A percentile compares a stretch with the other conserved stretches of the same genome.
Evolutionary conservation across 2,888 invertebrate genomes (phyloP).

Genomic region (Stramonita haemastoma): DNA sequence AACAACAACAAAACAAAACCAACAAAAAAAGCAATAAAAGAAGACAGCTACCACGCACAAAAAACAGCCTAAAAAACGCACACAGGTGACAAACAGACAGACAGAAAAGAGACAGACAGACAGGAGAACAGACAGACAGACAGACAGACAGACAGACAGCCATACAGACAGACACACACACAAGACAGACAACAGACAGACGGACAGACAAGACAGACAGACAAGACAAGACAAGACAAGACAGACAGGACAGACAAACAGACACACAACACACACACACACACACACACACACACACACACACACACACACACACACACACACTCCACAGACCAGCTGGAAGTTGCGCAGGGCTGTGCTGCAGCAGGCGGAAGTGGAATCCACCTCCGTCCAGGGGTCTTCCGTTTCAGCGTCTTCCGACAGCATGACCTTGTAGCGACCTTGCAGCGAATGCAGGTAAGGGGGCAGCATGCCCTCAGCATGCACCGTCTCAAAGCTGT

Average conservation of each 20-base stretch:
- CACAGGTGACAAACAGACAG: too few species aligned
- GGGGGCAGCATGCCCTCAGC: constrained; percentile 17
- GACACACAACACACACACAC: background rate
- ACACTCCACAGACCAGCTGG: constrained; percentile 69
- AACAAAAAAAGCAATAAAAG: too few species aligned
- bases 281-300: background rate
- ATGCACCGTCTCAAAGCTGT: background rate
- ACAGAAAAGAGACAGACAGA: too few species aligned
- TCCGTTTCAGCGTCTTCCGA: constrained; percentile 45
- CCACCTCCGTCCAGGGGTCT: constrained; percentile 49
- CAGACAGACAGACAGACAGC: too few species aligned
- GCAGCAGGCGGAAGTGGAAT: constrained; percentile 53
- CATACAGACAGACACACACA: too few species aligned
- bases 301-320: background rate
- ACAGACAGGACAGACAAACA: background rate
- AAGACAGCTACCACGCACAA: too few species aligned
- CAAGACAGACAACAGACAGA: too few species aligned
- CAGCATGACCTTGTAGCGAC: constrained; percentile 52
- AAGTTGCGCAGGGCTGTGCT: constrained; percentile 60
- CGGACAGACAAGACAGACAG: background rate
- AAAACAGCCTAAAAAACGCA: too few species aligned
- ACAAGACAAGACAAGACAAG: too few species aligned
- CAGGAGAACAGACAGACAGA: too few species aligned
- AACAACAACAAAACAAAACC: too few species aligned
- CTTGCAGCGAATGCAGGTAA: constrained; percentile 49